Conservation (phyloP, 2,888 invertebrate genomes). For the Drosophila longiperda region DNA sequence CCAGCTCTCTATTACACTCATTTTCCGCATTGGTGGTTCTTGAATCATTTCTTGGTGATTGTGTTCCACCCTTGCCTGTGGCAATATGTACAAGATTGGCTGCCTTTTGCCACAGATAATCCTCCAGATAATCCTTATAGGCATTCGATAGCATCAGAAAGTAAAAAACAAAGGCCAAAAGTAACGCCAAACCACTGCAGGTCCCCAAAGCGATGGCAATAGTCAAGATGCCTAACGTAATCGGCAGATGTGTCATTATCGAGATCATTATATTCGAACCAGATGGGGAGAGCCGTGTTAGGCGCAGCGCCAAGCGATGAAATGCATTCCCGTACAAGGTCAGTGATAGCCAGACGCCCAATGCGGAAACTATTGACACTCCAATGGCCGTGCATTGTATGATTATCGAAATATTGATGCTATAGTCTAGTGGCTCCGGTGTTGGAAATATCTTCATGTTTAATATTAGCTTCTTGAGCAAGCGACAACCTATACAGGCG, state of each 20-base stretch:
- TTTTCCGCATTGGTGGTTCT: background rate
- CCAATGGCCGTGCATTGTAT: slow-evolving; percentile 77
- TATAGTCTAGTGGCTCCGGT: slow-evolving; percentile 64
- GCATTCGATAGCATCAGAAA: slow-evolving; percentile 89
- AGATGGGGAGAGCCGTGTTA: slow-evolving; percentile 66
- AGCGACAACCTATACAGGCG: slow-evolving; percentile 67
- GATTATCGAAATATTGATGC: slow-evolving; percentile 69
- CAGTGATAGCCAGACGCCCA: slow-evolving; percentile 66
- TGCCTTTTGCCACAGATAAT: slow-evolving; percentile 85
- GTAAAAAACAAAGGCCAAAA: slow-evolving; percentile 89
- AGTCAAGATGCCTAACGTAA: slow-evolving; percentile 88
- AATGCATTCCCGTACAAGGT: slow-evolving; percentile 69
- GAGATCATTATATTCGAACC: slow-evolving; percentile 86
- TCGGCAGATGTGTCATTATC: slow-evolving; percentile 89
- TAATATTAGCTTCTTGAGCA: slow-evolving; percentile 70
- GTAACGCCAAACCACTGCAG: slow-evolving; percentile 91
- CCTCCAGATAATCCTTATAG: slow-evolving; percentile 89
- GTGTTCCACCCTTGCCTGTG: background rate
- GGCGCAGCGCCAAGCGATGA: slow-evolving; percentile 65
- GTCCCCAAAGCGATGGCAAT: slow-evolving; percentile 88
- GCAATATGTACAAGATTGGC: slow-evolving; percentile 60
- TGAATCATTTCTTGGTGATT: background rate
- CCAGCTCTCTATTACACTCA: background rate
- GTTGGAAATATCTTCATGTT: slow-evolving; percentile 56
- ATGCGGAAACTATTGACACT: slow-evolving; percentile 63